Conservation (phyloP, 2,113 vertebrate species). For the Neoarius graeffei region DNA sequence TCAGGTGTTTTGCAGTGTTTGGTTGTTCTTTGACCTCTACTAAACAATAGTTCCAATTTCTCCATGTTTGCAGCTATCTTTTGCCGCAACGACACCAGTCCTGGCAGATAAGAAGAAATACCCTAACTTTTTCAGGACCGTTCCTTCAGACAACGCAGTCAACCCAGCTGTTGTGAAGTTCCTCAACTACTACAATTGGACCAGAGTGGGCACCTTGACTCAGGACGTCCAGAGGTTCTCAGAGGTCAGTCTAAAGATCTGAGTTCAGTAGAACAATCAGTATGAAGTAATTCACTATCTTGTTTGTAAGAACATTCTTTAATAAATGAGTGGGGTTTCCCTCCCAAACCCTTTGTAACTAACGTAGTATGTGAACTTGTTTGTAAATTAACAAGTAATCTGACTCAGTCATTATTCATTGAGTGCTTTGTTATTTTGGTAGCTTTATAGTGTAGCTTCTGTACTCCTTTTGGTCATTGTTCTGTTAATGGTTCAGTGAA, state of each 20-base stretch:
- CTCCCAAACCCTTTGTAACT: not conserved
- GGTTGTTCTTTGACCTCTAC: not conserved
- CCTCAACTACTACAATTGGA: slow-evolving; percentile 92
- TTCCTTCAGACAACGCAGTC: slow-evolving; percentile 97
- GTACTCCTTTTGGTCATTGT: not conserved
- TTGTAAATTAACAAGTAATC: not conserved
- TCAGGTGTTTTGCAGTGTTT: not conserved
- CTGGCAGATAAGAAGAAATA: slow-evolving; percentile 98
- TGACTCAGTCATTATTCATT: not conserved
- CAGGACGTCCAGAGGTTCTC: slow-evolving; percentile 98
- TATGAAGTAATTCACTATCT: not conserved
- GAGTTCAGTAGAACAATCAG: not conserved
- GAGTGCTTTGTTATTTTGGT: not conserved
- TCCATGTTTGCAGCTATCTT: slow-evolving; percentile 85
- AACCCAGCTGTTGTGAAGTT: slow-evolving; percentile 97
- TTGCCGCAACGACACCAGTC: slow-evolving; percentile 96
- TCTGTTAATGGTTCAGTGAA: not conserved
- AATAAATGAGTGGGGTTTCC: not conserved
- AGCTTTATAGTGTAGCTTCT: not conserved
- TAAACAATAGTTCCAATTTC: slow-evolving; percentile 13
- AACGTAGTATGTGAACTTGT: not conserved
- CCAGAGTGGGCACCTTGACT: slow-evolving; percentile 93
- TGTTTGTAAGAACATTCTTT: not conserved
- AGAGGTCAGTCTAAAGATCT: slow-evolving; percentile 78
- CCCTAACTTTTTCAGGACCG: slow-evolving; percentile 97